These are phyloP conservation scores for Rhogogaster chlorosoma DNA, from an alignment of 2,888 invertebrate species.

Conservation along the genomic window DNA sequence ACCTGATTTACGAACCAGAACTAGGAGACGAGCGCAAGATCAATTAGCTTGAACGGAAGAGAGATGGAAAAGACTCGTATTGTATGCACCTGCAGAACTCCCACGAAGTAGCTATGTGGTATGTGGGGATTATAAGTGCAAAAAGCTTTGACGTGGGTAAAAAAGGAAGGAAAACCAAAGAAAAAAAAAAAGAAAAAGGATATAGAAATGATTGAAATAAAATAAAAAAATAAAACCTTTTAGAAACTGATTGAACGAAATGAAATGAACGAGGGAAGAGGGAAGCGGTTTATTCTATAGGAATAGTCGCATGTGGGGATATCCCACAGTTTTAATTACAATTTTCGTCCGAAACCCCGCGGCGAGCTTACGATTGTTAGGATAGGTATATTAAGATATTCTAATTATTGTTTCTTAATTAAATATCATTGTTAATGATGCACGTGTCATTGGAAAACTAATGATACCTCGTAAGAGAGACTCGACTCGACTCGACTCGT, in stretches of 20 bases:
- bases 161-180: neutral
- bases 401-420: conserved; percentile 61
- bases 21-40: neutral
- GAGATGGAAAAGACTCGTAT: neutral
- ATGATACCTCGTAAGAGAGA: conserved; percentile 54
- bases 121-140: neutral
- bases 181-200: neutral
- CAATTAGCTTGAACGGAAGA: neutral
- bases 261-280: neutral
- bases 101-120: conserved; percentile 9
- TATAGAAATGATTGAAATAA: neutral
- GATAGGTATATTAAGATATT: conserved; percentile 51
- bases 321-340: conserved; percentile 67
- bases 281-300: neutral
- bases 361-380: conserved; percentile 6
- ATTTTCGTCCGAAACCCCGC: conserved; percentile 48
- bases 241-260: neutral
- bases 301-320: conserved; percentile 39
- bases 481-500: conserved; percentile 25
- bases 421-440: conserved; percentile 67
- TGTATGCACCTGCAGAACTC: conserved; percentile 23
- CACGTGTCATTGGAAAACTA: conserved; percentile 64
- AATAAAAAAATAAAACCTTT: neutral
- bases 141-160: neutral
- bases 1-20: neutral